Percentiles rank a stretch among this genome's conserved stretches.
phyloP scores from a whole-genome alignment of 2,113 vertebrate genomes.

The Crotophaga sulcirostris region DNA sequence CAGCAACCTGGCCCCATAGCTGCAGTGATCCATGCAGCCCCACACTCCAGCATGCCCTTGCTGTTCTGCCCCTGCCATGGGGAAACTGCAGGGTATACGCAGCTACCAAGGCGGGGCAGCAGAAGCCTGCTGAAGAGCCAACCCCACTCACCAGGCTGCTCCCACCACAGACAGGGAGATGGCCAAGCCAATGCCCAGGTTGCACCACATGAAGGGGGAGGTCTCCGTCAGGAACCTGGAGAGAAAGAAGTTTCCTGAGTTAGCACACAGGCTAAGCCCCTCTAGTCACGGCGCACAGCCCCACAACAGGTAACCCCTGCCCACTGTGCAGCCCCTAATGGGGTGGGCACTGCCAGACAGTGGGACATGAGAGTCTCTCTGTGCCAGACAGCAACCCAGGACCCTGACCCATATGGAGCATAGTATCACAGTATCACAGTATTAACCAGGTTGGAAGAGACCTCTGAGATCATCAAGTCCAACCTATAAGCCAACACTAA shows the following conservation, averaged over 20 bases:
- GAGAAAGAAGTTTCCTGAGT: not conserved
- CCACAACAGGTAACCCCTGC: not conserved
- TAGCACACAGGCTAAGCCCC: not conserved
- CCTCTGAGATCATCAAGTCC: too few species aligned
- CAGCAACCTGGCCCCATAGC: not conserved
- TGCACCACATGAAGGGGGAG: conserved; percentile 97
- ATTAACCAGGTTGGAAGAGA: too few species aligned
- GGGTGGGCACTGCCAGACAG: not conserved
- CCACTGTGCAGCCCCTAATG: not conserved
- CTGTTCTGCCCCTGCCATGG: not conserved
- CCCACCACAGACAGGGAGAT: conserved; percentile 97
- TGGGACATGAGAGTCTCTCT: not conserved
- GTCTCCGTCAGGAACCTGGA: conserved; percentile 96
- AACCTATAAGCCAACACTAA: too few species aligned
- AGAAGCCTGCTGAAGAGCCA: not conserved
- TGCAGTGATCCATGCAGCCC: not conserved
- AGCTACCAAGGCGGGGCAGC: not conserved
- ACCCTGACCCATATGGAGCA: not conserved
- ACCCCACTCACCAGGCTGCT: conserved; percentile 91
- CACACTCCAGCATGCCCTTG: not conserved
- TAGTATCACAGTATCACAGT: not conserved
- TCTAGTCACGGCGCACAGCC: not conserved
- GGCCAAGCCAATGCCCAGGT: conserved; percentile 93
- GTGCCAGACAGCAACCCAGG: not conserved
- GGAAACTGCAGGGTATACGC: not conserved